These are phyloP conservation scores for Engraulis encrasicolus DNA, from an alignment of 2,113 vertebrate species.

Conservation along the genomic window DNA sequence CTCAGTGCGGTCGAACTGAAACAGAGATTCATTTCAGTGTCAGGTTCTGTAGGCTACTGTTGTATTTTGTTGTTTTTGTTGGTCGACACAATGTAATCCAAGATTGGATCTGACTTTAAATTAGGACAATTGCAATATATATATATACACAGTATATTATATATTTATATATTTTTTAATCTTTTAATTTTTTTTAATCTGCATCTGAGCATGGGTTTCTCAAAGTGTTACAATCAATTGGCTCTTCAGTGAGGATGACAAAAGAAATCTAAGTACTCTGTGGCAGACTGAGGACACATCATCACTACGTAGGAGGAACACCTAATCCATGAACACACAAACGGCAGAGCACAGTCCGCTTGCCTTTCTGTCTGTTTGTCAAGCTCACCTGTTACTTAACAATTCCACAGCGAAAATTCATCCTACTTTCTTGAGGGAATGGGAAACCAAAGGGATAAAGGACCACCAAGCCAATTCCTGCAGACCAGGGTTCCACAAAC, in stretches of 20 bases:
- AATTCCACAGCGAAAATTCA: too few relatives aligned
- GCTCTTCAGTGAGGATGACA: neutral
- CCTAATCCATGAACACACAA: neutral
- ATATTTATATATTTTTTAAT: too few relatives aligned
- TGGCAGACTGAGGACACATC: neutral
- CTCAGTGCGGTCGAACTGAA: conserved; percentile 90
- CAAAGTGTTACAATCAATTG: neutral
- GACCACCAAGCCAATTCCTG: too few relatives aligned
- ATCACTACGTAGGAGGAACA: neutral
- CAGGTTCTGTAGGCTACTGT: neutral
- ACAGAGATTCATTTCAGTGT: neutral
- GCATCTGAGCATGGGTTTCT: too few relatives aligned
- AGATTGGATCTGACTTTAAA: too few relatives aligned
- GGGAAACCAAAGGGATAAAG: neutral
- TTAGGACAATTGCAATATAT: too few relatives aligned
- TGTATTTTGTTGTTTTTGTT: too few relatives aligned
- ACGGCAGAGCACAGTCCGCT: neutral
- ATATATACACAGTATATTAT: too few relatives aligned
- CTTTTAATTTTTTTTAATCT: too few relatives aligned
- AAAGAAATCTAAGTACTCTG: neutral
- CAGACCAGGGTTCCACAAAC: too few relatives aligned
- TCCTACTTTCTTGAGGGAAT: neutral
- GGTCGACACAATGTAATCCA: too few relatives aligned
- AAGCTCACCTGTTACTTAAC: neutral
- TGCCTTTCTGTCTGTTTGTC: neutral